Conservation (phyloP, 2,888 invertebrate genomes). For the Stenichneumon culpator region DNA sequence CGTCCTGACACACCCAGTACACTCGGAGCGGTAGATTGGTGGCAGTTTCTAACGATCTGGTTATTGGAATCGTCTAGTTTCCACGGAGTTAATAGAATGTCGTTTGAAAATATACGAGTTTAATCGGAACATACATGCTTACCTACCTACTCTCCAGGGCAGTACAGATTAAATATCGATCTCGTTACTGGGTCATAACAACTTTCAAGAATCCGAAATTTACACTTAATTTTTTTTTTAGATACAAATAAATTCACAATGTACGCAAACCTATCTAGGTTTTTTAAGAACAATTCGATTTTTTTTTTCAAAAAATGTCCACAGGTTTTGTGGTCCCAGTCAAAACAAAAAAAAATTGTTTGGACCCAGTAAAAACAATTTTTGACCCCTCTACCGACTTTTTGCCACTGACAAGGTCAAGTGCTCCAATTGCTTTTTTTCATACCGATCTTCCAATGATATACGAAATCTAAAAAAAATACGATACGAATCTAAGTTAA, state of each 20-base stretch:
- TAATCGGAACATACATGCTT: constrained; percentile 13
- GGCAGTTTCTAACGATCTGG: constrained; percentile 45
- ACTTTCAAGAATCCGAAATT: neutral
- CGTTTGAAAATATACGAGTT: constrained; percentile 45
- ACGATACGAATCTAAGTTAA: too few relatives aligned
- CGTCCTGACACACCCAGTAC: constrained; percentile 13
- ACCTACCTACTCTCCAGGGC: neutral
- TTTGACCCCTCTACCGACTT: too few relatives aligned
- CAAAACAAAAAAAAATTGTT: too few relatives aligned
- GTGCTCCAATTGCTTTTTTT: too few relatives aligned
- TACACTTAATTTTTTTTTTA: neutral
- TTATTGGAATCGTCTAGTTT: constrained; percentile 34
- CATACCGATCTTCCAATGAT: too few relatives aligned
- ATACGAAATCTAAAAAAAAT: too few relatives aligned
- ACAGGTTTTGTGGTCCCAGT: too few relatives aligned
- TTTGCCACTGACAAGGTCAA: neutral
- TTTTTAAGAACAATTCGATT: neutral
- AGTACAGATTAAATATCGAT: constrained; percentile 21
- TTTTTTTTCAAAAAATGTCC: neutral
- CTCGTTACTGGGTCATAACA: neutral
- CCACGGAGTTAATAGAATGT: constrained; percentile 53
- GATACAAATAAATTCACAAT: neutral
- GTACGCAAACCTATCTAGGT: neutral
- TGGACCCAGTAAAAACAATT: too few relatives aligned
- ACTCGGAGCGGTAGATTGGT: neutral